Conservation (phyloP, 2,888 invertebrate species). For the Pollenia labialis region DNA sequence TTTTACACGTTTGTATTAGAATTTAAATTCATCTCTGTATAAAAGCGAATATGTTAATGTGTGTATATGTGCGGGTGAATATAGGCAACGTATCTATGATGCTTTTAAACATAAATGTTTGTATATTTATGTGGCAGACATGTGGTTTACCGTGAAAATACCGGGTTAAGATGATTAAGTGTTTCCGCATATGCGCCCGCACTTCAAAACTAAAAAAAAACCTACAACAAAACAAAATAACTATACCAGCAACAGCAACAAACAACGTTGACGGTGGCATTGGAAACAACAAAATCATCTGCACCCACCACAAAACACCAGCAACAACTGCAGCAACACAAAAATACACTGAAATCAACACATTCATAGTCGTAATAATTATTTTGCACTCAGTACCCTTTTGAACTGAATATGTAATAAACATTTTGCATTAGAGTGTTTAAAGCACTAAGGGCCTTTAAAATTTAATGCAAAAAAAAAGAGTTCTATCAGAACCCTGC, state of each 20-base stretch:
- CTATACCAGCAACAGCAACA: conserved; percentile 45
- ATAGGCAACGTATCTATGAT: conserved; percentile 49
- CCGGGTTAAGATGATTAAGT: conserved; percentile 74
- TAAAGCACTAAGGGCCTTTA: too few relatives aligned
- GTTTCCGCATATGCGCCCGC: conserved; percentile 73
- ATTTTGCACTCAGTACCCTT: background rate
- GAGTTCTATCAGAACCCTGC: too few relatives aligned
- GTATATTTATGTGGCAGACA: conserved; percentile 72
- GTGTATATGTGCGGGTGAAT: background rate
- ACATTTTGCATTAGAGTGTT: background rate
- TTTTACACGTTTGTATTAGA: conserved; percentile 67
- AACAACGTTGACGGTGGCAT: conserved; percentile 25
- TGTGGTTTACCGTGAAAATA: conserved; percentile 74
- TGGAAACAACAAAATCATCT: conserved; percentile 65
- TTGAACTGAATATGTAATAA: background rate
- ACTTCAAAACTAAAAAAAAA: conserved; percentile 76
- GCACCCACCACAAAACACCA: conserved; percentile 65
- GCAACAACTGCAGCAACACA: conserved; percentile 62
- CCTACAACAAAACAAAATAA: conserved; percentile 53
- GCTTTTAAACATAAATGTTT: conserved; percentile 66
- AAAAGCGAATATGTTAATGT: conserved; percentile 1
- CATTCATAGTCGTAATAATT: conserved; percentile 26
- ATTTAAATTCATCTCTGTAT: conserved; percentile 63
- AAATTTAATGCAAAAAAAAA: too few relatives aligned
- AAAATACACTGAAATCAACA: conserved; percentile 27